Evolutionary conservation across 2,113 vertebrate species (phyloP), one percentile per base, ranked within the genome.

Genomic region (human): DNA sequence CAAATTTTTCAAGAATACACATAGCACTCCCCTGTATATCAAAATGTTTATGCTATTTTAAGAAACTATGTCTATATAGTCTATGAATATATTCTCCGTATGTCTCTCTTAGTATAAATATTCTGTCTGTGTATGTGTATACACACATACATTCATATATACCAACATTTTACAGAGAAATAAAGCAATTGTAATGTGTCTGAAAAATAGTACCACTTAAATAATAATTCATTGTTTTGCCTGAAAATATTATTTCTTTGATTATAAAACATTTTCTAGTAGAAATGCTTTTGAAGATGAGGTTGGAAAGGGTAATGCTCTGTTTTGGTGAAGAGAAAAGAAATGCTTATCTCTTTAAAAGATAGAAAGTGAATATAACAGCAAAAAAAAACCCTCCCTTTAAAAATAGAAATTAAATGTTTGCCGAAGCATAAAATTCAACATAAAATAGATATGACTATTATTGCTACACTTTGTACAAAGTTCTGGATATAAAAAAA

Each of bases 401-500:
- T 97, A 96, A 98, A 96, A 98, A 82, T 16, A 98, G 59, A 87
- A 97, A 97, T 95, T 98, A 92, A 89, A 85, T 66, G 89, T 92
- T 93, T 97, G 59, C 50, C 45, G 95, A 98, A 97, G 97, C 64
- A 25, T 78, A 98, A 79, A 97, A 97, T 68, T 87, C 43, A 92
- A 98, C 78, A 98, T 66, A 97, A 96, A 98, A 97, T 89, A 93
- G 64, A 59, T 85, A 83, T 85, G 66, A 98, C 97, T 98, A 98
- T 98, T 98, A 98, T 92, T 90, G 84, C 97, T 98, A 97, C 94
- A 97, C 95, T 97, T 95, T 98, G 97, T 97, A 97, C 86, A 98
- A 98, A 98, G 98, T 98, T 98, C 97, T 96, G 93, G 27, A 96
- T 97, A 96, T 96, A 76, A 94, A 97, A 96, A 98, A 98, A 98